Base-by-base conservation (phyloP, 1,140 invertebrate genomes). In the Zaprionus taronus region DNA sequence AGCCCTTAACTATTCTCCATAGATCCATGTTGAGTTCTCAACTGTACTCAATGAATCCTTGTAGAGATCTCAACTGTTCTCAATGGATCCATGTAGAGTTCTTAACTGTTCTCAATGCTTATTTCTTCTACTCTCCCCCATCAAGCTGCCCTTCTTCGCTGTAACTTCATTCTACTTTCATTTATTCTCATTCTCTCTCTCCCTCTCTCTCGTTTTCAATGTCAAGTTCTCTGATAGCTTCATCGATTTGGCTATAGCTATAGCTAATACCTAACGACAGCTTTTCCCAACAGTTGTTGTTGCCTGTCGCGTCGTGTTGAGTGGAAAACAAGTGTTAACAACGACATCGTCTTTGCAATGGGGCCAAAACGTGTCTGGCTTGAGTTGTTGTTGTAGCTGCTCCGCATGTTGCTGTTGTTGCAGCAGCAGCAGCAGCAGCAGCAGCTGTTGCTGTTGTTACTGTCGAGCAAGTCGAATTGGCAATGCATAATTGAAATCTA, bases 401-500 rank as follows among this genome's bases (percentile, higher is more conserved):
- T 44, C 20, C 22, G 38, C 7, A 5, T 61, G 65, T 58, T 58
- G 51, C 28, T 75, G 80, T 78, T 20, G 58, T 49, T 62, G 73
- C 67, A 63, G 56, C 56, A 2, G 56, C 36, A 38, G 56, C 56
- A 2, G 56, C 36, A 38, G 56, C 49, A 4, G 56, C 36, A 38
- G 17, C 36, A 38, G 17, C 17, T 41, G 49, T 28, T 62, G 22
- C 15, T 49, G 49, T 36, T 70, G 72, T 56, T 47, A 49, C 36
- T 79, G 81, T 78, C 66, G 77, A 73, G 71, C 81, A 80, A 78
- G 63, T 77, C 74, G 69, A 75, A 81, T 89, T 85, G 77, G 64
- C 81, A 84, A 90, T 89, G 85, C 81, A 89, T 90, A 89, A 89
- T 89, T 89, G 85, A 90, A 85, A 90, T 91, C 81, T 90, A 89